Conservation (phyloP, 2,888 invertebrate species). For the Archaeoteleia sp. region DNA sequence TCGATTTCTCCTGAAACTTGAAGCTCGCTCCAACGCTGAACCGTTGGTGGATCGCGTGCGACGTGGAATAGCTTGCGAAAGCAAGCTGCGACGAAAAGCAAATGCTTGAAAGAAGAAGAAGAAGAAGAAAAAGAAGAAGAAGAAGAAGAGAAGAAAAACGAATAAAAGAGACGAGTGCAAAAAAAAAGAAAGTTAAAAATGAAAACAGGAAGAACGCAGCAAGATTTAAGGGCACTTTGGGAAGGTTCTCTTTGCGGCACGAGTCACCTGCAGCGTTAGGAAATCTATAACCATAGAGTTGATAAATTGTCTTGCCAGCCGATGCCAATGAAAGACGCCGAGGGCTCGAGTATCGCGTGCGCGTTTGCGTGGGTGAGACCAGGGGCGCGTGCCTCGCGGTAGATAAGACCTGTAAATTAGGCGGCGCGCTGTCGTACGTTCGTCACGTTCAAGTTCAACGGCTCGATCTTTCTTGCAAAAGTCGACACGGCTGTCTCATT, state of each 20-base stretch:
- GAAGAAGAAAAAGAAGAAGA: neutral
- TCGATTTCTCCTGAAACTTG: conserved; percentile 15
- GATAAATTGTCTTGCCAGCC: conserved; percentile 50
- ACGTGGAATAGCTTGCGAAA: neutral
- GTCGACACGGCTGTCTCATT: neutral
- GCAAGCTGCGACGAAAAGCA: neutral
- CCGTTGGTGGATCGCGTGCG: conserved; percentile 7
- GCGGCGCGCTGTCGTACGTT: conserved; percentile 23
- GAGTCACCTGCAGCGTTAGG: conserved; percentile 30
- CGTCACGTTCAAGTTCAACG: conserved; percentile 17
- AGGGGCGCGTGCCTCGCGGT: conserved; percentile 43
- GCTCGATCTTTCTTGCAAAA: neutral
- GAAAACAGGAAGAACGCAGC: neutral
- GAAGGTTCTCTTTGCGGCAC: conserved; percentile 8
- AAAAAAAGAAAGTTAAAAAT: neutral
- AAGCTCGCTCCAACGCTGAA: neutral
- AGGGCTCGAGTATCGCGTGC: conserved; percentile 35
- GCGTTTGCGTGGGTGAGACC: conserved; percentile 43
- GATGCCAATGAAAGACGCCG: conserved; percentile 29
- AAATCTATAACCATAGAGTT: conserved; percentile 41
- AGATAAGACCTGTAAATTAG: conserved; percentile 50
- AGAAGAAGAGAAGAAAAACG: neutral
- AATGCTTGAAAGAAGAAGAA: neutral
- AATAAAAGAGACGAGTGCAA: neutral
- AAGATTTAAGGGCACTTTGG: conserved; percentile 12